Conservation (phyloP, 1,140 invertebrate genomes). For the Microplitis mediator region DNA sequence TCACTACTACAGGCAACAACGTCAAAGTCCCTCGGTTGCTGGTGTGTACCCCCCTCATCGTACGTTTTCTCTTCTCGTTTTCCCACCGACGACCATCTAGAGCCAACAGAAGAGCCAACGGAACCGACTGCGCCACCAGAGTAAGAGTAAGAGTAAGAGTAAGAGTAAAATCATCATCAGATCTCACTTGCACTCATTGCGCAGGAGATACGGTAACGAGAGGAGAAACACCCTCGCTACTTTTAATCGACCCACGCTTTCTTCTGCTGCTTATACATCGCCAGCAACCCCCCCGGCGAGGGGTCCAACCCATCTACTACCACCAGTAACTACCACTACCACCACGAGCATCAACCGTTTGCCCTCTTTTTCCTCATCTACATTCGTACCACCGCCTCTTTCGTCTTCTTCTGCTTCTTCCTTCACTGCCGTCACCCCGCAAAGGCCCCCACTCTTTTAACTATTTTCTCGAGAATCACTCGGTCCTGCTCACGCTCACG, state of each 20-base stretch:
- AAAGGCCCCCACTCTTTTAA: background rate
- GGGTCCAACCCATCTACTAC: constrained; percentile 29
- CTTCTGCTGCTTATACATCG: constrained; percentile 49
- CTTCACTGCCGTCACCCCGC: constrained; percentile 1
- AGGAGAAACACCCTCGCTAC: constrained; percentile 65
- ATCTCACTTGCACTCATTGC: constrained; percentile 39
- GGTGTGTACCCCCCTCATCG: constrained; percentile 32
- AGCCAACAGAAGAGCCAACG: no score
- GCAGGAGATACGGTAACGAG: constrained; percentile 54
- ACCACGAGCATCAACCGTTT: constrained; percentile 27
- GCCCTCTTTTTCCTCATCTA: constrained; percentile 43
- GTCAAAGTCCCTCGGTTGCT: background rate
- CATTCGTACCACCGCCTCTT: constrained; percentile 39
- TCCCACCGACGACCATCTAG: no score
- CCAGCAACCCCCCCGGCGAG: constrained; percentile 31
- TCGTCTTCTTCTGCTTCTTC: constrained; percentile 26
- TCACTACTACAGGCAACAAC: background rate
- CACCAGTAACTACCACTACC: constrained; percentile 15
- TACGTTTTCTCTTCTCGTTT: constrained; percentile 33
- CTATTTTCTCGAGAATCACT: constrained; percentile 19
- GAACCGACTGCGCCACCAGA: background rate
- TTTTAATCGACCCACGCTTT: constrained; percentile 65
- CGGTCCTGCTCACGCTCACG: constrained; percentile 39
- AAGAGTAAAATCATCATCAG: background rate
- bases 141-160: background rate